Percentiles rank a stretch among this genome's conserved stretches.
Conservation (phyloP, 2,797 vertebrate genomes). For the Sebastes paucispinis region DNA sequence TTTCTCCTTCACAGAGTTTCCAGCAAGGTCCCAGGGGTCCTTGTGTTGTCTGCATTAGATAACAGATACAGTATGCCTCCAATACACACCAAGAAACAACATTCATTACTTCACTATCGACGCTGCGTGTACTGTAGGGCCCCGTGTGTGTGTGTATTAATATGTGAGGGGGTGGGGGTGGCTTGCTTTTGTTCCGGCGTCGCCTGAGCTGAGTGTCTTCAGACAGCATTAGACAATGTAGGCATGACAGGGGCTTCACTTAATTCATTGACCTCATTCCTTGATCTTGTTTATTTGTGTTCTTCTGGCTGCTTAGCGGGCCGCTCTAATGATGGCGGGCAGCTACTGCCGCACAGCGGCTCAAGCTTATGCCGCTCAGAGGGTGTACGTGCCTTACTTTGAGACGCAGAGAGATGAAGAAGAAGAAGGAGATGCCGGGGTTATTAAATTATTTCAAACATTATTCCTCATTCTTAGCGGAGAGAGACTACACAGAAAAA, state of each 20-base stretch:
- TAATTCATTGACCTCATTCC: slow-evolving; percentile 66
- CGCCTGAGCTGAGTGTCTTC: slow-evolving; percentile 38
- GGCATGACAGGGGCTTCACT: slow-evolving; percentile 43
- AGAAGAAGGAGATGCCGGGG: not conserved
- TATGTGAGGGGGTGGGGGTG: not conserved
- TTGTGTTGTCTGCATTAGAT: slow-evolving; percentile 30
- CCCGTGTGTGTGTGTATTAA: not conserved
- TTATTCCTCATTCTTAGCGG: slow-evolving; percentile 33
- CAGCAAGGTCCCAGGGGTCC: slow-evolving; percentile 32
- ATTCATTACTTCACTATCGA: slow-evolving; percentile 9
- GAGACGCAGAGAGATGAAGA: slow-evolving; percentile 10
- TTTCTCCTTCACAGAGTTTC: slow-evolving; percentile 51
- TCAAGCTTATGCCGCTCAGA: slow-evolving; percentile 22
- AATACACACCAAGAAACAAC: slow-evolving; percentile 9
- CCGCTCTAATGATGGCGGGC: slow-evolving; percentile 29
- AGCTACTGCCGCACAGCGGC: slow-evolving; percentile 5
- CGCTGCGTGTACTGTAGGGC: not conserved
- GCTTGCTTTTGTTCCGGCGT: slow-evolving; percentile 21
- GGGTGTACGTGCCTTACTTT: slow-evolving; percentile 4
- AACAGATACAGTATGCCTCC: slow-evolving; percentile 14
- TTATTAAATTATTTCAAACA: slow-evolving; percentile 50
- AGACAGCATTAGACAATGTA: slow-evolving; percentile 39
- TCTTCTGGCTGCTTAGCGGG: slow-evolving; percentile 29
- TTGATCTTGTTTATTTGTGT: slow-evolving; percentile 62
- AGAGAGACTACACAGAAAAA: slow-evolving; percentile 7